Evolutionary conservation across 1,140 invertebrate genomes (phyloP).

Genomic region (Hycleus phaleratus): DNA sequence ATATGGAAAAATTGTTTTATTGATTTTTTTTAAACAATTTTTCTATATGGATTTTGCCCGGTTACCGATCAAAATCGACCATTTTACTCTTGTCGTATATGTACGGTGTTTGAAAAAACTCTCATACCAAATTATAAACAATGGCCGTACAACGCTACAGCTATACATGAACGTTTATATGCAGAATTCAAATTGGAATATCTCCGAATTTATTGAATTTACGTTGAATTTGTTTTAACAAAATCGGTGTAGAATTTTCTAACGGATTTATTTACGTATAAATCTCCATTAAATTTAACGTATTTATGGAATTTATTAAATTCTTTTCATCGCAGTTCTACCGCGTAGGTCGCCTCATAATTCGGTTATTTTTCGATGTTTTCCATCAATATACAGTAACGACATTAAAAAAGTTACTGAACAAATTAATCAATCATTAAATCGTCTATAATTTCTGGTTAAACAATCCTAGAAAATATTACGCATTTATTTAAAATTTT

Average conservation of each 20-base stretch:
- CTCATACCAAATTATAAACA: slow-evolving; percentile 33
- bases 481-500: no score
- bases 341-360: no score
- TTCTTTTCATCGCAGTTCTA: background rate
- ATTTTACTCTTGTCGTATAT: slow-evolving; percentile 45
- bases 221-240: slow-evolving; percentile 28
- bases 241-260: slow-evolving; percentile 35
- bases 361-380: no score
- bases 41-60: slow-evolving; percentile 28
- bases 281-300: slow-evolving; percentile 30
- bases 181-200: slow-evolving; percentile 28
- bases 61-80: slow-evolving; percentile 41
- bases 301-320: slow-evolving; percentile 28
- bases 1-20: slow-evolving; percentile 27
- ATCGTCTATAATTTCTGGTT: no score
- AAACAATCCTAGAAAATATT: no score
- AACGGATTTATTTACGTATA: slow-evolving; percentile 35
- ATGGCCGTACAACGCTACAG: slow-evolving; percentile 40
- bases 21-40: slow-evolving; percentile 37
- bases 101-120: slow-evolving; percentile 12
- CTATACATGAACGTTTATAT: slow-evolving; percentile 21
- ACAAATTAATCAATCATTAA: no score
- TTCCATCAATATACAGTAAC: no score
- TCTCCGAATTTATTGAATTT: slow-evolving; percentile 29
- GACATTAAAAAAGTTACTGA: no score